Evolutionary conservation across 2,888 invertebrate genomes (phyloP), one percentile per base, ranked within the genome.

Genomic region (Lepidonotus clava): DNA sequence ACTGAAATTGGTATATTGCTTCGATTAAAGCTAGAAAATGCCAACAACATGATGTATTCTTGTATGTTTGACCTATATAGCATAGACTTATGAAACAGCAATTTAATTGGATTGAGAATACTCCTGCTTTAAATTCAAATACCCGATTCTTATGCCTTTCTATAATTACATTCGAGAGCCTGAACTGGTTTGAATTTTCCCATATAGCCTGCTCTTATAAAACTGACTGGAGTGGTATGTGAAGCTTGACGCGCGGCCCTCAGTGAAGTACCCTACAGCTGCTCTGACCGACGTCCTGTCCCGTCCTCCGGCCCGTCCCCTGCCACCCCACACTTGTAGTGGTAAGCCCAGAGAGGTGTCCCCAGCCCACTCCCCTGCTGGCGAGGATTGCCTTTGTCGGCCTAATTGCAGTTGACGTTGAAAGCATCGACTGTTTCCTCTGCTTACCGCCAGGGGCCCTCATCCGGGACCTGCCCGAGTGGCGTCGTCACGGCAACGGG

Each of bases 291-390:
- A n/a, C n/a, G n/a, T n/a, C n/a, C n/a, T n/a, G n/a, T n/a, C n/a
- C n/a, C n/a, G n/a, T n/a, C n/a, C n/a, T n/a, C 14, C 28, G 6
- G 28, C 34, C 67, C 5, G 24, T 24, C n/a, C n/a, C 21, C 71
- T 71, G 71, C 34, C 71, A 71, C 71, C 6, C n/a, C 71, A n/a
- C 71, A 71, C 71, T 71, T 71, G 71, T 38, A n/a, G n/a, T n/a
- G n/a, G n/a, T n/a, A 14, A 38, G 71, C 71, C 66, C 38, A 38
- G 71, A 71, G 71, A 71, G 71, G 61, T 38, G 36, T 21, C 4
- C n/a, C 36, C 36, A 11, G 36, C 18, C 71, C 5, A 38, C 38
- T 2, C 36, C 1, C 14, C 4, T n/a, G 28, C 18, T 40, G 11
- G 80, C 32, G 80, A 24, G 46, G 8, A 34, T 24, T 80, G 80